Evolutionary conservation across 2,888 invertebrate species (phyloP).

Genomic region (Dorcus parallelipipedus): DNA sequence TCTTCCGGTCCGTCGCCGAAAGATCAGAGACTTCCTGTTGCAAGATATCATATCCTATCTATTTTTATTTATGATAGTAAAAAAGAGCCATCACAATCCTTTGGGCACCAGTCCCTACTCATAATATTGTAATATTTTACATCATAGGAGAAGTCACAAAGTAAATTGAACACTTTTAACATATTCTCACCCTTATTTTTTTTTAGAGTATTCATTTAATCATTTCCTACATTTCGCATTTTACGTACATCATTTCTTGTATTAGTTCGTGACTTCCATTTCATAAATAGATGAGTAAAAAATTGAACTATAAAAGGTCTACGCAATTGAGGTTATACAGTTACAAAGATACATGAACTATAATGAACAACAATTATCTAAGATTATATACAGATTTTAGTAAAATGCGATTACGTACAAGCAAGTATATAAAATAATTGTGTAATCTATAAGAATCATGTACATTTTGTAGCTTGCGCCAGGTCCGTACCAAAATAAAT

Average conservation of each 20-base stretch:
- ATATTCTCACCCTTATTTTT: background rate
- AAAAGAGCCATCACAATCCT: slow-evolving; percentile 49
- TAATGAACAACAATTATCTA: slow-evolving; percentile 42
- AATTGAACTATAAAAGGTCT: slow-evolving; percentile 37
- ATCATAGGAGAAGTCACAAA: slow-evolving; percentile 6
- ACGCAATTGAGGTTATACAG: slow-evolving; percentile 25
- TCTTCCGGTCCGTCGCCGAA: slow-evolving; percentile 5
- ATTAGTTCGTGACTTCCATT: slow-evolving; percentile 4
- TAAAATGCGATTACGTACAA: slow-evolving; percentile 50
- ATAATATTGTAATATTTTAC: slow-evolving; percentile 13
- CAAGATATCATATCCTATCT: slow-evolving; percentile 30
- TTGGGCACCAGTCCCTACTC: slow-evolving; percentile 44
- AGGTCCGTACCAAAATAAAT: slow-evolving; percentile 19
- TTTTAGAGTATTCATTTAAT: background rate
- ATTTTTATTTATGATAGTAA: slow-evolving; percentile 27
- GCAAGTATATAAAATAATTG: slow-evolving; percentile 53
- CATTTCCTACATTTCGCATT: background rate
- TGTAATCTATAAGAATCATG: slow-evolving; percentile 49
- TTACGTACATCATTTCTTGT: background rate
- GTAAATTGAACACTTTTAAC: background rate
- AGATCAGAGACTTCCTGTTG: slow-evolving; percentile 26
- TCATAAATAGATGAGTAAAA: slow-evolving; percentile 27
- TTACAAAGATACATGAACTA: slow-evolving; percentile 36
- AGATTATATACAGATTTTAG: slow-evolving; percentile 46
- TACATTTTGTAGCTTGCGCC: slow-evolving; percentile 51